These are phyloP conservation scores for Lytechinus variegatus DNA, from an alignment of 35 echinoderm and acorn worm genomes.

Conservation along the genomic window DNA sequence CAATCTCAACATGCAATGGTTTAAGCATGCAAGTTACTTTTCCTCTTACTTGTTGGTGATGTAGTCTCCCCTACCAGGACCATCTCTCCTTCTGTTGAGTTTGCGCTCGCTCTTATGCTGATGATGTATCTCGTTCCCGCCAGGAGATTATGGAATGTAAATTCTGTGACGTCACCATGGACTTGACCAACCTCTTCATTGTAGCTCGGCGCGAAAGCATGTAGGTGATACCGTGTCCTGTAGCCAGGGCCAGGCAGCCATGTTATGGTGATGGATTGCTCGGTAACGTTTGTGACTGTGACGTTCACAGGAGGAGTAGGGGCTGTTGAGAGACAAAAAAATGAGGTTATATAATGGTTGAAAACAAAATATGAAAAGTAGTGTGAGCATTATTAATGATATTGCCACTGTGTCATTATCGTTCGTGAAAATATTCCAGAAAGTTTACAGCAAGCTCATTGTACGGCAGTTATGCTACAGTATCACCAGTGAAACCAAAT, in stretches of 20 bases:
- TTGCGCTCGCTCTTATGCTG: not conserved
- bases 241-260: slow-evolving; percentile 33
- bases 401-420: too few relatives aligned
- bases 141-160: slow-evolving; percentile 27
- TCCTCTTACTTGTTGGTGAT: not conserved
- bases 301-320: not conserved
- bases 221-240: not conserved
- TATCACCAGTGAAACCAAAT: too few relatives aligned
- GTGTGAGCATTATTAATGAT: too few relatives aligned
- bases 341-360: too few relatives aligned
- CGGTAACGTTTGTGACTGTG: slow-evolving; percentile 34
- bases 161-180: slow-evolving; percentile 23
- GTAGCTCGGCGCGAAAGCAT: not conserved
- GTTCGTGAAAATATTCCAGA: too few relatives aligned
- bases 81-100: not conserved
- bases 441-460: too few relatives aligned
- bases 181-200: slow-evolving; percentile 25
- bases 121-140: slow-evolving; percentile 34
- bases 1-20: too few relatives aligned
- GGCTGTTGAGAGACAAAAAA: not conserved
- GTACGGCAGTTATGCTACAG: too few relatives aligned
- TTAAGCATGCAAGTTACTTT: too few relatives aligned
- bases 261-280: slow-evolving; percentile 8
- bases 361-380: too few relatives aligned
- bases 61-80: slow-evolving; percentile 25